Evolutionary conservation across 2,888 invertebrate genomes (phyloP).

Genomic region (Psylliodes chrysocephalus): DNA sequence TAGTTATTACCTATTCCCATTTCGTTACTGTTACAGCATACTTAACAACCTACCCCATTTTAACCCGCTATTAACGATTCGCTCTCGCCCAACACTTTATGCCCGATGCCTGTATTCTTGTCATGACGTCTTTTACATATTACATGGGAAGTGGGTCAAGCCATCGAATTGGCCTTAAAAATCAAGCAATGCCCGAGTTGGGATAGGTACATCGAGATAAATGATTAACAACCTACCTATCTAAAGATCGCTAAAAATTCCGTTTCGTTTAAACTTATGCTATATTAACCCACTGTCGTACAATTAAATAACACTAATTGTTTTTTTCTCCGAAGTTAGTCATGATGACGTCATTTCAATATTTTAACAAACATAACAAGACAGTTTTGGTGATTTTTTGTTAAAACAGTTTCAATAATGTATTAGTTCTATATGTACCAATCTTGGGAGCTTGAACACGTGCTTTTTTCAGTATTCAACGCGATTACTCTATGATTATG

Average conservation of each 20-base stretch:
- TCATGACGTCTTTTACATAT: constrained; percentile 33
- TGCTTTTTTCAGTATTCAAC: background rate
- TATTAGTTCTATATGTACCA: too few relatives aligned
- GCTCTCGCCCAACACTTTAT: constrained; percentile 4
- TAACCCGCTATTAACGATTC: background rate
- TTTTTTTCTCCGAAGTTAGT: constrained; percentile 4
- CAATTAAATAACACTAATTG: background rate
- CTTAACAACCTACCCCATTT: background rate
- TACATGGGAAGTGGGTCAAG: constrained; percentile 48
- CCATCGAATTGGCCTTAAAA: constrained; percentile 30
- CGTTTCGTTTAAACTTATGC: too few relatives aligned
- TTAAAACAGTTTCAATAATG: too few relatives aligned
- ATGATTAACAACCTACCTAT: too few relatives aligned
- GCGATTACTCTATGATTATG: background rate
- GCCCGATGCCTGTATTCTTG: constrained; percentile 14
- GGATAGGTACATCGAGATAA: background rate
- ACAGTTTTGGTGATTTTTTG: background rate
- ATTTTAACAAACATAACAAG: background rate
- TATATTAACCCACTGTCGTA: background rate
- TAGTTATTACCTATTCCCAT: constrained; percentile 38
- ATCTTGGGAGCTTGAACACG: background rate
- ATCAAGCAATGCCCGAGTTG: background rate
- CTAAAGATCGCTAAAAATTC: too few relatives aligned
- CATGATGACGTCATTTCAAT: constrained; percentile 18
- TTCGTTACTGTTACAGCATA: constrained; percentile 22